These are phyloP conservation scores for Drosophila demipolita DNA, from an alignment of 2,888 invertebrate species.

Conservation along the genomic window DNA sequence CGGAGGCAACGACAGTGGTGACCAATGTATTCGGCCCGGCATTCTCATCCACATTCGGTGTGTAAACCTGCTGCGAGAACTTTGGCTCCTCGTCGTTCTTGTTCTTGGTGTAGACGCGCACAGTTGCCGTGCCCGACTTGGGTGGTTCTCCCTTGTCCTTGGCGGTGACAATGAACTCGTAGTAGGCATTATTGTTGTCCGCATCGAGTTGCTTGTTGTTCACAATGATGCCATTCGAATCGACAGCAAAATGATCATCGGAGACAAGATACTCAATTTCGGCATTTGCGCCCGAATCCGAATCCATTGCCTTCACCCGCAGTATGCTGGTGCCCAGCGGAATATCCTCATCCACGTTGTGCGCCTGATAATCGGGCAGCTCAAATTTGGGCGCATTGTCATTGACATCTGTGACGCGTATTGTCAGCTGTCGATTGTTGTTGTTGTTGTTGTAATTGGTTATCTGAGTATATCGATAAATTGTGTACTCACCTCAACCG, in stretches of 20 bases:
- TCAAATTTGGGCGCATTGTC: slow-evolving; percentile 99
- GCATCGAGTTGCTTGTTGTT: slow-evolving; percentile 97
- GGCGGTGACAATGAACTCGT: slow-evolving; percentile 97
- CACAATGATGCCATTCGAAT: slow-evolving; percentile 95
- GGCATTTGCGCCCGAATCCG: slow-evolving; percentile 97
- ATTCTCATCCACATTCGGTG: slow-evolving; percentile 98
- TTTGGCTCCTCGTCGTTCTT: slow-evolving; percentile 99
- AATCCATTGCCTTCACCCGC: slow-evolving; percentile 97
- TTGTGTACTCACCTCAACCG: slow-evolving; percentile 91
- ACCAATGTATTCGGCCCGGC: slow-evolving; percentile 97
- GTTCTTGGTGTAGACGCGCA: slow-evolving; percentile 98
- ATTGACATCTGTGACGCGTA: slow-evolving; percentile 97
- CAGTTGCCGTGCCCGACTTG: slow-evolving; percentile 96
- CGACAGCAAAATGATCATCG: slow-evolving; percentile 97
- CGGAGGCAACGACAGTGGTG: slow-evolving; percentile 98
- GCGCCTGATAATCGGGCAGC: slow-evolving; percentile 97
- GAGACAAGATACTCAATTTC: slow-evolving; percentile 96
- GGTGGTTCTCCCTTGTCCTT: slow-evolving; percentile 97
- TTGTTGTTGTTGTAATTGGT: slow-evolving; percentile 1
- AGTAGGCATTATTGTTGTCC: slow-evolving; percentile 98
- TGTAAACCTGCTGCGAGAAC: slow-evolving; percentile 98
- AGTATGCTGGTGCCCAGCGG: slow-evolving; percentile 96
- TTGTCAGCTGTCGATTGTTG: slow-evolving; percentile 89
- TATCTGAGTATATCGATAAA: too few species aligned
- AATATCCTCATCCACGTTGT: slow-evolving; percentile 98